Conservation (phyloP, 2,797 vertebrate genomes). For the Liasis olivaceus region DNA sequence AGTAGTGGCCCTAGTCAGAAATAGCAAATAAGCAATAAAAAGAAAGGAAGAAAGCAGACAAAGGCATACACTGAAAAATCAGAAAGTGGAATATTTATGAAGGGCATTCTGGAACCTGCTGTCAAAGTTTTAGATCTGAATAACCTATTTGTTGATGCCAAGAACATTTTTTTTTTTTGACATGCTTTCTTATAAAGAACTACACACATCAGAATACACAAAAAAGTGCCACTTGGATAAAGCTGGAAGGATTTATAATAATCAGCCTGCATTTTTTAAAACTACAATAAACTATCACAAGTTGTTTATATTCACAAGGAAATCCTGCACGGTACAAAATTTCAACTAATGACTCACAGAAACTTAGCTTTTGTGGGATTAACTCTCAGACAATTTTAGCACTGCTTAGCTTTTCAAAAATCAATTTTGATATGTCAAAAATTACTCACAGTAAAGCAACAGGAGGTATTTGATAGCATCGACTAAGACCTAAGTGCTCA, state of each 20-base stretch:
- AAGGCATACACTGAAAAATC: neutral
- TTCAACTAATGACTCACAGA: neutral
- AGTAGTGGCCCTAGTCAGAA: neutral
- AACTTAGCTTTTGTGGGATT: neutral
- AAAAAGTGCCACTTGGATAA: neutral
- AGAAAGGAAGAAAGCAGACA: neutral
- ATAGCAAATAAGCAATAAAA: neutral
- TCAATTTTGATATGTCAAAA: neutral
- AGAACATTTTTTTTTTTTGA: neutral
- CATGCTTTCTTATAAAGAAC: neutral
- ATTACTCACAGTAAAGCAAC: conserved; percentile 85
- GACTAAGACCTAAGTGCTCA: conserved; percentile 86
- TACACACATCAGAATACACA: neutral
- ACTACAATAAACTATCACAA: neutral
- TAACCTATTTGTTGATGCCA: neutral
- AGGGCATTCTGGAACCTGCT: neutral
- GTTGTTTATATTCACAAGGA: neutral
- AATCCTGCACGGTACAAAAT: neutral
- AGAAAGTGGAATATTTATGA: neutral
- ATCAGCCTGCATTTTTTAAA: neutral
- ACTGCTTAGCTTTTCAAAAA: neutral
- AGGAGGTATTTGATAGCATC: conserved; percentile 92
- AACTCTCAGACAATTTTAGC: neutral
- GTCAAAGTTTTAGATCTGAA: neutral
- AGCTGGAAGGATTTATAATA: neutral